Base-by-base conservation (phyloP, 2,113 vertebrate species). In the Spilogale gracilis region DNA sequence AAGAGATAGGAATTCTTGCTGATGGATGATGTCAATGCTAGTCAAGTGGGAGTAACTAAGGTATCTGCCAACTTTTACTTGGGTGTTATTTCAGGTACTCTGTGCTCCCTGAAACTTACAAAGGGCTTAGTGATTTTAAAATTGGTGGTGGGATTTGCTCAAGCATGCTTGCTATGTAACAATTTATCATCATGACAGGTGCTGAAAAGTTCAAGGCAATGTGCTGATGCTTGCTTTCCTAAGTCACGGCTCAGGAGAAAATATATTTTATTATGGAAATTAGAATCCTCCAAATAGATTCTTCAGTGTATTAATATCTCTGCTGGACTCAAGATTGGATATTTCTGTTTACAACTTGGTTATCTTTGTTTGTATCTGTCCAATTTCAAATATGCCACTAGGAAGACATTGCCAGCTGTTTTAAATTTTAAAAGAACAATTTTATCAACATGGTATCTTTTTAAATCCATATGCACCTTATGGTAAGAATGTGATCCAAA, bases 291-390 rank as follows among this genome's bases (percentile, higher is more conserved):
- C 56, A 95, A 95, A 97, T 54, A 95, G 82, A 89, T 90, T 91
- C 50, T 84, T 94, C 30, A 54, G 45, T 60, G 69, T 83, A 89
- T 96, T 97, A 89, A 63, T 96, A 63, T 93, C 88, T 97, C 86
- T 95, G 45, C 52, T 76, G 73, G 79, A 30, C 74, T 91, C 73
- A 91, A 95, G 78, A 95, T 32, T 85, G 58, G 48, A 82, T 92
- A 67, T 94, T 97, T 95, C 93, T 96, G 48, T 97, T 92, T 97
- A 96, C 76, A 82, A 76, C 30, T 86, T 83, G 14, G 23, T 95
- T 96, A 86, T 94, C 71, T 96, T 92, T 95, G 96, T 95, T 97
- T 94, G 52, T 78, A 87, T 96, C 96, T 80, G 48, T 95, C 90
- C 89, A 95, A 69, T 96, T 95, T 94, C 94, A 94, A 94, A 81